Percentiles rank a stretch among this genome's conserved stretches.
Conservation (phyloP, 92 coral and sea anemone genomes). For the Pocillopora grandis region DNA sequence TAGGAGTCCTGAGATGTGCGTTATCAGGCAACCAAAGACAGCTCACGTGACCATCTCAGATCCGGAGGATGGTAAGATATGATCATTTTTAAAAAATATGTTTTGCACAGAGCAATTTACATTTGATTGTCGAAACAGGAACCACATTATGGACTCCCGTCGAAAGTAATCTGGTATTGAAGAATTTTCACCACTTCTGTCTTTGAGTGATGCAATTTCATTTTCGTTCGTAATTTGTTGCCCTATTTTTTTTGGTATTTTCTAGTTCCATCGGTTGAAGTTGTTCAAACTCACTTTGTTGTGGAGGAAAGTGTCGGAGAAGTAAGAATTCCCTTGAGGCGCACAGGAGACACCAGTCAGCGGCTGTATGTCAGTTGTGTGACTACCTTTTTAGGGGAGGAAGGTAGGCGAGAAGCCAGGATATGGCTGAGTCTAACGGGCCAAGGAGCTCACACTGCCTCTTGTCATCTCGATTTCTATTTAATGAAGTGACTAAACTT, state of each 20-base stretch:
- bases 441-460: no score
- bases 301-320: slow-evolving; percentile 73
- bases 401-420: slow-evolving; percentile 29
- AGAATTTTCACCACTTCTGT: no score
- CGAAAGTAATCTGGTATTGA: no score
- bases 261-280: slow-evolving; percentile 70
- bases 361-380: slow-evolving; percentile 58
- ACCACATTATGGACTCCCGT: no score
- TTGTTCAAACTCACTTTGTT: slow-evolving; percentile 50
- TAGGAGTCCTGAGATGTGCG: slow-evolving; percentile 75
- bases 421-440: background rate
- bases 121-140: no score
- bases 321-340: slow-evolving; percentile 55
- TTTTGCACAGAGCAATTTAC: no score
- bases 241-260: background rate
- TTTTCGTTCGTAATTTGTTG: background rate
- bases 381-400: slow-evolving; percentile 45
- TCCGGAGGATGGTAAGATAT: slow-evolving; percentile 77
- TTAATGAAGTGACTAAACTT: no score
- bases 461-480: no score
- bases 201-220: background rate
- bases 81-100: background rate
- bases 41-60: slow-evolving; percentile 76
- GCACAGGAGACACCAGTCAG: slow-evolving; percentile 72
- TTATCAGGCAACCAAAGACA: slow-evolving; percentile 60